A percentile compares a stretch with the other conserved stretches of the same genome.
Conservation (phyloP, 2,797 vertebrate genomes). For the Gephyroberyx darwinii region DNA sequence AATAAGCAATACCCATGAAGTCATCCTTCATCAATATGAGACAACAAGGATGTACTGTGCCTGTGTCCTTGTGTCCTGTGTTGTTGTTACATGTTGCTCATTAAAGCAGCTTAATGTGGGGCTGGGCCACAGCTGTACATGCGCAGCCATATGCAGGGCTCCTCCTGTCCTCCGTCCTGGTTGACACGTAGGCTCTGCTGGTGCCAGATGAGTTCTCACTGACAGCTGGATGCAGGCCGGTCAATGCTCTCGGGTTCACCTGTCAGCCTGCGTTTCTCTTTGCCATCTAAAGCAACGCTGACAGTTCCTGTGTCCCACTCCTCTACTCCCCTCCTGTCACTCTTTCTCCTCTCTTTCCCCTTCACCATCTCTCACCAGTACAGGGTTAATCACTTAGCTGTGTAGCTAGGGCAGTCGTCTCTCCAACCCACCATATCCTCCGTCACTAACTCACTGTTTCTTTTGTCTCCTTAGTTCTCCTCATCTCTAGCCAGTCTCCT, state of each 20-base stretch:
- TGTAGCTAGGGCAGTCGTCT: slow-evolving; percentile 27
- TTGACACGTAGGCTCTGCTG: slow-evolving; percentile 77
- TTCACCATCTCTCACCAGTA: slow-evolving; percentile 52
- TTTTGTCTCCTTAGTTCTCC: background rate
- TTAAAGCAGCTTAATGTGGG: slow-evolving; percentile 76
- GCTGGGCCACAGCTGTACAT: slow-evolving; percentile 70
- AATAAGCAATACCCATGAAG: slow-evolving; percentile 1
- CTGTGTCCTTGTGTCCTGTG: slow-evolving; percentile 69
- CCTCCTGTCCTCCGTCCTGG: slow-evolving; percentile 68
- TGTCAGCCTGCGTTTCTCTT: slow-evolving; percentile 81
- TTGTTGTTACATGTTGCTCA: slow-evolving; percentile 70
- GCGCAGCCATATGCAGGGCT: slow-evolving; percentile 62
- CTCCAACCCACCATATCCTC: slow-evolving; percentile 24
- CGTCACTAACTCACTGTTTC: slow-evolving; percentile 1
- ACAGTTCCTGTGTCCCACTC: slow-evolving; percentile 74
- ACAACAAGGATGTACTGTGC: slow-evolving; percentile 28
- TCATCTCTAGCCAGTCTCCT: background rate
- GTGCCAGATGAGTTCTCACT: slow-evolving; percentile 80
- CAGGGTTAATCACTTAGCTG: slow-evolving; percentile 64
- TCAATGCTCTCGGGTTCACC: slow-evolving; percentile 83
- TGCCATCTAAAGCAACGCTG: slow-evolving; percentile 76
- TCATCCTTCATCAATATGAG: slow-evolving; percentile 1
- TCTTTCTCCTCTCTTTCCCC: slow-evolving; percentile 64
- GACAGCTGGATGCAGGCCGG: slow-evolving; percentile 82
- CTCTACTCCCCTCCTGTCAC: slow-evolving; percentile 66